These are phyloP conservation scores for Trypoxylus dichotomus DNA, from an alignment of 1,140 invertebrate genomes.

Conservation along the genomic window DNA sequence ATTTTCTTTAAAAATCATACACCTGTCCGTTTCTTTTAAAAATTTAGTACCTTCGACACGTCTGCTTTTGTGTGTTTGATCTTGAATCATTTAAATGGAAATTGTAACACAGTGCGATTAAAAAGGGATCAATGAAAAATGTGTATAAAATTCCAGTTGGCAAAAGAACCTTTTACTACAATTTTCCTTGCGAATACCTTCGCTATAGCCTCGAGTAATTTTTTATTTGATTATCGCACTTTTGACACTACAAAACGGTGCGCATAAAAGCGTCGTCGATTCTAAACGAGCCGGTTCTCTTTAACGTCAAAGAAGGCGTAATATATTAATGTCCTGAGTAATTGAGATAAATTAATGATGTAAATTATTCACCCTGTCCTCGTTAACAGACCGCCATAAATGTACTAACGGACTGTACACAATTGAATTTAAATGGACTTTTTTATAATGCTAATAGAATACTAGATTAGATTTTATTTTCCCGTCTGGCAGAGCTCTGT, in stretches of 20 bases:
- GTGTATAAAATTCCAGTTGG: neutral
- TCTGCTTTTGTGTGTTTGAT: no score
- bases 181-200: neutral
- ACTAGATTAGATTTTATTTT: neutral
- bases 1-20: no score
- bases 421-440: constrained; percentile 8
- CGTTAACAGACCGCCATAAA: neutral
- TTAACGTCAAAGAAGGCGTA: neutral
- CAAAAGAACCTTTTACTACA: neutral
- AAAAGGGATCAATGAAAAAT: no score
- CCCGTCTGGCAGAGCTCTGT: neutral
- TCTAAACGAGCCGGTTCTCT: neutral
- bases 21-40: no score
- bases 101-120: no score
- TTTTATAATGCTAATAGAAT: constrained; percentile 6
- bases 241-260: neutral
- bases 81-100: no score
- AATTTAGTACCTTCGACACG: no score
- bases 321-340: neutral
- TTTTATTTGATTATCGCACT: neutral
- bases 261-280: neutral
- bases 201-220: neutral
- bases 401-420: neutral
- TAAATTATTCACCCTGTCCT: constrained; percentile 13
- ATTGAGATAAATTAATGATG: constrained; percentile 22